Evolutionary conservation across 2,113 vertebrate species (phyloP).

Genomic region (Aegotheles bennettii): DNA sequence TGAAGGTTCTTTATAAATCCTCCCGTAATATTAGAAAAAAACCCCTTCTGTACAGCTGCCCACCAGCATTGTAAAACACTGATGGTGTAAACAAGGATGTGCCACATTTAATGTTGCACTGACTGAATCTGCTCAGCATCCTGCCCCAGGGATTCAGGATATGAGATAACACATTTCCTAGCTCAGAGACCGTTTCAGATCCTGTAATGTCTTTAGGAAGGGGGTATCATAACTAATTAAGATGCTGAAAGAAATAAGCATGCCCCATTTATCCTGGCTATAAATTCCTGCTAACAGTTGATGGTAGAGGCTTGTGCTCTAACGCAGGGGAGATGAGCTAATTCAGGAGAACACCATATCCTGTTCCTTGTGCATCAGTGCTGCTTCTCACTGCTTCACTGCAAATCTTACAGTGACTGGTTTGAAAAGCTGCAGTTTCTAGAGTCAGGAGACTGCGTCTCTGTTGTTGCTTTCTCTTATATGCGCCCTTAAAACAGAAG

Average conservation of each 20-base stretch:
- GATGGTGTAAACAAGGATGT: not conserved
- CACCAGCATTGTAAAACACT: not conserved
- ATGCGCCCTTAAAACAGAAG: not conserved
- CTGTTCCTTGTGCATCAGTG: not conserved
- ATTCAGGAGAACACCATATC: not conserved
- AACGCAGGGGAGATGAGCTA: not conserved
- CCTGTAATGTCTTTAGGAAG: not conserved
- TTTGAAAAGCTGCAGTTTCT: not conserved
- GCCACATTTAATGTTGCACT: not conserved
- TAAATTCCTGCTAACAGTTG: not conserved
- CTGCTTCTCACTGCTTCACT: not conserved
- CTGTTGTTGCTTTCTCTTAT: not conserved
- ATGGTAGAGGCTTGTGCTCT: not conserved
- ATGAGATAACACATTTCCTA: not conserved
- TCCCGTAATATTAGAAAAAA: not conserved
- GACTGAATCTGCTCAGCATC: not conserved
- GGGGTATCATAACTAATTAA: not conserved
- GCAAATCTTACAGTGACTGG: not conserved
- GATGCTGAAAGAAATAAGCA: not conserved
- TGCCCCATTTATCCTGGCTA: not conserved
- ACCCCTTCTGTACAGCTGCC: not conserved
- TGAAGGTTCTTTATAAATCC: not conserved
- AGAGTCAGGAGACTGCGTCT: not conserved
- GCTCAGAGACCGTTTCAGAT: not conserved
- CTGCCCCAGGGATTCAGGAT: not conserved